These are phyloP conservation scores for Scyliorhinus canicula DNA, from an alignment of 2,797 vertebrate species.

Conservation along the genomic window DNA sequence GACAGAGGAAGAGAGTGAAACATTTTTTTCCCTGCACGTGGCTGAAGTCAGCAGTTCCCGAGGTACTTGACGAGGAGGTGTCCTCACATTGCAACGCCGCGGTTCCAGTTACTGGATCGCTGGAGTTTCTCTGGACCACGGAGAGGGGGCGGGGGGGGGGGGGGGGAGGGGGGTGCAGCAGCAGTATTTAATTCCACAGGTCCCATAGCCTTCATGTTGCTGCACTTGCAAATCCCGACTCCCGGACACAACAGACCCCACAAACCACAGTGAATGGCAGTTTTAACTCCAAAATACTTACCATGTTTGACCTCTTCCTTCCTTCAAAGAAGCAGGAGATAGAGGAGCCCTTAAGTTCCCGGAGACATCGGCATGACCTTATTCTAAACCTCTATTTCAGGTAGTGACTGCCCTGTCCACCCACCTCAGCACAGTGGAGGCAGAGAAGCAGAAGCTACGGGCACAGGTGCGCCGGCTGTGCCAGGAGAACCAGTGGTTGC, in stretches of 20 bases:
- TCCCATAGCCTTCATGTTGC: background rate
- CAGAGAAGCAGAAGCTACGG: conserved; percentile 53
- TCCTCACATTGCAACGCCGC: background rate
- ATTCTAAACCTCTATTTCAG: conserved; percentile 44
- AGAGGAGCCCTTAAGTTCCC: background rate
- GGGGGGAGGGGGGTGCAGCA: too few species aligned
- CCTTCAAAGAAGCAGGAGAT: background rate
- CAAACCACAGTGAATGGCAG: background rate
- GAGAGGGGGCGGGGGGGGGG: too few species aligned
- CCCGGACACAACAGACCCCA: background rate
- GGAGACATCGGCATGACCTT: too few species aligned
- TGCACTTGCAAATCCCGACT: background rate
- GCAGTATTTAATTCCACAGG: background rate
- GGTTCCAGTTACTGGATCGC: background rate
- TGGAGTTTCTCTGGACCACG: background rate
- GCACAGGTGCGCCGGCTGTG: conserved; percentile 50
- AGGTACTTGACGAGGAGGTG: background rate
- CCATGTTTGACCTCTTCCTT: background rate
- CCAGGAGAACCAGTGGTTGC: conserved; percentile 54
- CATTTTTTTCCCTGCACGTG: background rate
- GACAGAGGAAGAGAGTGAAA: background rate
- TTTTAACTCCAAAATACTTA: background rate
- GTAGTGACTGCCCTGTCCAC: conserved; percentile 51
- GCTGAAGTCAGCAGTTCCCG: background rate
- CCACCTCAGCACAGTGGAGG: conserved; percentile 49